Percentiles rank a stretch among this genome's conserved stretches.
These are phyloP conservation scores for Felis catus DNA, from an alignment of 2,113 vertebrate species.

Conservation along the genomic window F.catus_Fca126_mat1.0 CM031412.1:195712501-195713000, in stretches of 20 bases:
- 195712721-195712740: neutral
- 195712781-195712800: neutral
- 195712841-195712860: neutral
- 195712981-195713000: neutral
- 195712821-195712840: neutral
- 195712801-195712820: neutral
- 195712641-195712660: neutral
- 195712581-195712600: neutral
- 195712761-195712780: neutral
- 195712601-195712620: neutral
- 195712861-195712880: neutral
- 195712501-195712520: neutral
- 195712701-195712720: neutral
- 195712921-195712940: neutral
- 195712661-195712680: neutral
- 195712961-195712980: neutral
- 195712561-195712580: neutral
- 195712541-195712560: neutral
- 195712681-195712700: neutral
- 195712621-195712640: neutral
- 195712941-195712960: neutral
- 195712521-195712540: neutral
- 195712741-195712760: neutral
- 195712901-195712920: neutral
- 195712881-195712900: neutral